Evolutionary conservation across 2,797 vertebrate genomes (phyloP).

Genomic region (Odontamblyopus lacepedii): DNA sequence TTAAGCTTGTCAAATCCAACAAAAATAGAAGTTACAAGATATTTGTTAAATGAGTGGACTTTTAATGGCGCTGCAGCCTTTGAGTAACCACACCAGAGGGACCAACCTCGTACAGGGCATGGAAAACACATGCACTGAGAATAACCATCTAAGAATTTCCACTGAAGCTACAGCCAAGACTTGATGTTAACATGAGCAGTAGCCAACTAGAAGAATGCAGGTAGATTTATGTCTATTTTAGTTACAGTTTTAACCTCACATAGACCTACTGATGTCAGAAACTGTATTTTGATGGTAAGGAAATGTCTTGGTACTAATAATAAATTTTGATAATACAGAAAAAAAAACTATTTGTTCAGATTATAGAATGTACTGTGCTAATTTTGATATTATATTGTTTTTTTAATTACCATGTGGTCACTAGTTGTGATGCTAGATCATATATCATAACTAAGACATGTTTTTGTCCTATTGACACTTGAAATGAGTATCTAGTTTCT

Average conservation of each 20-base stretch:
- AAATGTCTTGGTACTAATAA: too few species aligned
- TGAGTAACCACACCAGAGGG: constrained; percentile 52
- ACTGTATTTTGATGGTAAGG: too few species aligned
- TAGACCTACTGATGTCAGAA: not conserved
- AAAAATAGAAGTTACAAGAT: constrained; percentile 31
- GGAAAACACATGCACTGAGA: constrained; percentile 60
- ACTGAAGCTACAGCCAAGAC: constrained; percentile 27
- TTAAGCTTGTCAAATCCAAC: not conserved
- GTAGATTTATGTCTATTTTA: not conserved
- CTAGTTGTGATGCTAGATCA: too few species aligned
- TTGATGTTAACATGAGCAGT: not conserved
- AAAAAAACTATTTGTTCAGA: too few species aligned
- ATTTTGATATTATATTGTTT: too few species aligned
- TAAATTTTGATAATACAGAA: too few species aligned
- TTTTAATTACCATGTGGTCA: too few species aligned
- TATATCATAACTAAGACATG: too few species aligned
- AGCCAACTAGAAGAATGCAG: not conserved
- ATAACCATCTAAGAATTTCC: constrained; percentile 59
- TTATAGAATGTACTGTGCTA: too few species aligned
- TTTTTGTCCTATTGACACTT: too few species aligned
- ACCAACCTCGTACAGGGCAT: constrained; percentile 43
- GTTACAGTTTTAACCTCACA: not conserved
- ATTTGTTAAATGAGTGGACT: constrained; percentile 21
- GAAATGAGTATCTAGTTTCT: too few species aligned
- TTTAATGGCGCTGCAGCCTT: constrained; percentile 37